Evolutionary conservation across 2,113 vertebrate species (phyloP), one percentile per base, ranked within the genome.

Genomic region (Equus quagga): DNA sequence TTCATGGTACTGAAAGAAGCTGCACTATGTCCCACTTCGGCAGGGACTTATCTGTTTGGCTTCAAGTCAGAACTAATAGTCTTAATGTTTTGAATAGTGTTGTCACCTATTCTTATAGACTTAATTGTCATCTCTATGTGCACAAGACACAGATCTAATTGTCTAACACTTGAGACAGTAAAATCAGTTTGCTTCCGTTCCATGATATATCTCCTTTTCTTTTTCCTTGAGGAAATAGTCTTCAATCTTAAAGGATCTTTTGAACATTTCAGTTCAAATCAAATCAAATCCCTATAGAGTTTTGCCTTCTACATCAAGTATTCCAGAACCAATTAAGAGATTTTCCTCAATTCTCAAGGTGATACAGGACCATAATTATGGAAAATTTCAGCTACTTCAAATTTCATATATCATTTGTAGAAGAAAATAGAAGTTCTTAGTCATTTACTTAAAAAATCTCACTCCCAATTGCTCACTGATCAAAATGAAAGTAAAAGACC

Each of bases 101-200:
- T 76, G 14, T 94, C 51, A 85, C 41, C 69, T 60, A 15, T 2
- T 93, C 65, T 81, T 75, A 78, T 31, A 65, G 56, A 97, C 93
- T 94, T 94, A 94, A 90, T 94, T 91, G 60, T 75, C 85, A 56
- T 67, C 51, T 97, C 31, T 58, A 26, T 65, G 51, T 62, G 58
- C 9, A 60, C n/a, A 73, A 76, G 62, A 64, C 56, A 65, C 23
- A 62, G 49, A 90, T 96, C 26, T 94, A 86, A 90, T 92, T 93
- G 67, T 62, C 64, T 46, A 94, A 80, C 18, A 24, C 67, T 46
- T 75, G 36, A 94, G 84, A 97, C 28, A 54, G 4, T 15, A 93
- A 84, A 96, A 80, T 75, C 79, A 78, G 64, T 84, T 97, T 65
- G 90, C 44, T 49, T 67, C 15, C 58, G 51, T 75, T 64, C 60